phyloP scores from a whole-genome alignment of 2,888 invertebrate genomes.

The Thecocarcelia acutangulata region DNA sequence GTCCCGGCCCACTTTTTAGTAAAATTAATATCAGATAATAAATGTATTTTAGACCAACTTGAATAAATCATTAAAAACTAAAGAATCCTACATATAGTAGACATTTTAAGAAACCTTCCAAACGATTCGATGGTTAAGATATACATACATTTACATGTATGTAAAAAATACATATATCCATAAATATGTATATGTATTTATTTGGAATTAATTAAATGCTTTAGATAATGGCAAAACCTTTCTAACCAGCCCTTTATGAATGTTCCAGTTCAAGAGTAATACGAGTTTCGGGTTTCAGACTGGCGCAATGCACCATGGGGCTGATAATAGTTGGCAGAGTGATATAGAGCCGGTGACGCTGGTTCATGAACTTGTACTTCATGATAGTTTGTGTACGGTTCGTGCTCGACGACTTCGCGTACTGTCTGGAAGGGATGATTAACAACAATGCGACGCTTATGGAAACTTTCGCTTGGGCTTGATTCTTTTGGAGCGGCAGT shows the following conservation, averaged over 20 bases:
- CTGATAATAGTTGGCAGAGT: conserved; percentile 75
- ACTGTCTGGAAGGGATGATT: conserved; percentile 84
- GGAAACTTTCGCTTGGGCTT: conserved; percentile 83
- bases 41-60: too few relatives aligned
- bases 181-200: too few relatives aligned
- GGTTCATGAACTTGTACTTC: conserved; percentile 84
- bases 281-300: conserved; percentile 21
- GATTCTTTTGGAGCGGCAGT: conserved; percentile 83
- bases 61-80: too few relatives aligned
- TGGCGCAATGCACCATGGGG: conserved; percentile 73
- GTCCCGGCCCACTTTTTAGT: too few relatives aligned
- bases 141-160: too few relatives aligned
- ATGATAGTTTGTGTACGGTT: conserved; percentile 84
- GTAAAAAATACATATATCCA: too few relatives aligned
- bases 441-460: conserved; percentile 84
- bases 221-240: conserved; percentile 1
- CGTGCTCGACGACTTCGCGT: conserved; percentile 84
- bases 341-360: conserved; percentile 76
- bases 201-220: conserved; percentile 26
- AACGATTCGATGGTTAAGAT: too few relatives aligned
- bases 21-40: too few relatives aligned
- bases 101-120: too few relatives aligned
- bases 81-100: too few relatives aligned
- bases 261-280: conserved; percentile 14
- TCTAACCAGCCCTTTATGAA: neutral